These are phyloP conservation scores for Huso huso DNA, from an alignment of 2,797 vertebrate genomes.

Conservation along the genomic window DNA sequence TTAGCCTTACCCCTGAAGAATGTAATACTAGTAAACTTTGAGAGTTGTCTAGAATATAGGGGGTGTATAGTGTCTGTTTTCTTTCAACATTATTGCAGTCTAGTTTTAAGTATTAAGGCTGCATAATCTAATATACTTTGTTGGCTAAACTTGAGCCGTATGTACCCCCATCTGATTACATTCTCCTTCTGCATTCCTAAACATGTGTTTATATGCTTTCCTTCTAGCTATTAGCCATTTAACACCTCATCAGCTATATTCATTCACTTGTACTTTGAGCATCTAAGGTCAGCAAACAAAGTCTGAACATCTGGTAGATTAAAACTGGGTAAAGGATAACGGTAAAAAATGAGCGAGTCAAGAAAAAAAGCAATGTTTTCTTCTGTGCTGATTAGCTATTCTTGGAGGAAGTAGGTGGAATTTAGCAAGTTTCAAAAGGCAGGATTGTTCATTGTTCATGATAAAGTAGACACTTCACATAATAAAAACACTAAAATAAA, in stretches of 20 bases:
- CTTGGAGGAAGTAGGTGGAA: too few relatives aligned
- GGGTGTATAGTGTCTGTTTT: neutral
- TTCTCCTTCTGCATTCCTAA: neutral
- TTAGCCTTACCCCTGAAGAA: neutral
- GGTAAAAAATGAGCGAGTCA: too few relatives aligned
- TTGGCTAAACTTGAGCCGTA: neutral
- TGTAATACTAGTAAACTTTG: neutral
- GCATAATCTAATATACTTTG: neutral
- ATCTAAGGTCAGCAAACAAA: too few relatives aligned
- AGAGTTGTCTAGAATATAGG: neutral
- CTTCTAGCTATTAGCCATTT: neutral
- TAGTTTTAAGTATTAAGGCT: neutral
- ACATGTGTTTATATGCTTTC: constrained; percentile 5
- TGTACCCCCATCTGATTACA: too few relatives aligned
- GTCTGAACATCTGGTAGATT: too few relatives aligned
- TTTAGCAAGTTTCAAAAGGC: too few relatives aligned
- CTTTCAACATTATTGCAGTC: constrained; percentile 1
- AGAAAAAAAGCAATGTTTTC: too few relatives aligned
- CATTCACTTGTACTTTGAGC: neutral
- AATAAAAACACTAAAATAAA: too few relatives aligned
- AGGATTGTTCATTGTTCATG: too few relatives aligned
- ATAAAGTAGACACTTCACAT: too few relatives aligned
- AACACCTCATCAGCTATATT: constrained; percentile 1
- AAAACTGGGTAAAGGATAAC: too few relatives aligned
- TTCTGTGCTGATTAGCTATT: too few relatives aligned